Conservation (phyloP, 2,888 invertebrate genomes). For the Imbricaverruca yamaguchii region DNA sequence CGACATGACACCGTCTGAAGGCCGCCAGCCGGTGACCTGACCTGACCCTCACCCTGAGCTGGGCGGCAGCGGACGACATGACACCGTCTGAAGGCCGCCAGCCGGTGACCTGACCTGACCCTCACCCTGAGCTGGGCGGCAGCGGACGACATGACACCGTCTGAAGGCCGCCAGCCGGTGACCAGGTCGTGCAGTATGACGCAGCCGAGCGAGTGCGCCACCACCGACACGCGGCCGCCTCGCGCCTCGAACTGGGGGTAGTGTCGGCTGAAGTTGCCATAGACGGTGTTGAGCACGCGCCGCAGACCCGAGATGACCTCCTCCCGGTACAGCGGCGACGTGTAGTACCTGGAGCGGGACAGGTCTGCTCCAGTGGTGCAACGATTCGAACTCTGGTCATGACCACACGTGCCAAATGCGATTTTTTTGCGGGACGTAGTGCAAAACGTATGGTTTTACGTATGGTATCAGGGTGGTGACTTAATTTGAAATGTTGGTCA, state of each 20-base stretch:
- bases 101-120: conserved; percentile 46
- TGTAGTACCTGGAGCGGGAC: conserved; percentile 48
- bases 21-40: conserved; percentile 55
- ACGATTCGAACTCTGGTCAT: too few relatives aligned
- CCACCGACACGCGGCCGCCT: conserved; percentile 55
- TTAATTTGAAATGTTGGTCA: too few relatives aligned
- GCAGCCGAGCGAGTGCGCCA: conserved; percentile 61
- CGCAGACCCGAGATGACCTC: conserved; percentile 57
- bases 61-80: background rate
- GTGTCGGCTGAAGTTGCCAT: conserved; percentile 55
- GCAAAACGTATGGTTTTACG: too few relatives aligned
- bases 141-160: background rate
- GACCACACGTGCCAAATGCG: too few relatives aligned
- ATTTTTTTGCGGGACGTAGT: too few relatives aligned
- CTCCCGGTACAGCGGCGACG: conserved; percentile 58
- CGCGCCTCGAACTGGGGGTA: conserved; percentile 55
- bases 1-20: conserved; percentile 33
- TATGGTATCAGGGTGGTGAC: too few relatives aligned
- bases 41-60: conserved; percentile 45
- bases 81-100: conserved; percentile 43
- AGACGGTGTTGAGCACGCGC: conserved; percentile 54
- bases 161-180: conserved; percentile 50
- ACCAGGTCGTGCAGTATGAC: conserved; percentile 63
- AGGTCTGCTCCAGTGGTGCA: too few relatives aligned
- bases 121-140: conserved; percentile 17